These are phyloP conservation scores for Osedax frankpressi DNA, from an alignment of 2,888 invertebrate species.

Conservation along the genomic window DNA sequence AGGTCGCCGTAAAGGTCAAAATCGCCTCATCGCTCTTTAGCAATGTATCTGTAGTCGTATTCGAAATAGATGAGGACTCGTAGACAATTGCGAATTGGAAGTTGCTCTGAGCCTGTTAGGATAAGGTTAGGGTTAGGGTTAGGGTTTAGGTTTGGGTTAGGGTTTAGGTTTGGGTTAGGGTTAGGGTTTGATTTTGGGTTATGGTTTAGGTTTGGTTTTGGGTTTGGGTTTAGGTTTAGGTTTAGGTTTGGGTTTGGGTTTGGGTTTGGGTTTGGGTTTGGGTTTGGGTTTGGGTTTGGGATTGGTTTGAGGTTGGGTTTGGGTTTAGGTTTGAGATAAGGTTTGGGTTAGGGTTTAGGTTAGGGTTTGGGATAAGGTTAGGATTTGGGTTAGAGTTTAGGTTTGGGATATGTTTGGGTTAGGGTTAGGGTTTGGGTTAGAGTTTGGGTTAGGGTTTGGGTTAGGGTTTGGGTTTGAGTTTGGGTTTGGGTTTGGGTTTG, in stretches of 20 bases:
- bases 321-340: too few species aligned
- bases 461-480: too few species aligned
- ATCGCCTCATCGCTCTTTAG: neutral
- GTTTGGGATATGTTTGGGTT: too few species aligned
- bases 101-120: neutral
- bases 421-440: too few species aligned
- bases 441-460: too few species aligned
- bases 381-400: too few species aligned
- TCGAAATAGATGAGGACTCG: neutral
- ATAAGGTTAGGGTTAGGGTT: neutral
- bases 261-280: neutral
- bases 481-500: too few species aligned
- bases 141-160: neutral
- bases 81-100: neutral
- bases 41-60: neutral
- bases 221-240: neutral
- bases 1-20: neutral
- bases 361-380: too few species aligned
- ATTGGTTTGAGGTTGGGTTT: too few species aligned
- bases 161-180: neutral
- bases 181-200: neutral
- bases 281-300: neutral
- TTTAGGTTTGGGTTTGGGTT: neutral
- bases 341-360: too few species aligned
- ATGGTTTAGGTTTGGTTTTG: neutral